phyloP scores from a whole-genome alignment of 1,140 invertebrate species.

The Lineus longissimus region DNA sequence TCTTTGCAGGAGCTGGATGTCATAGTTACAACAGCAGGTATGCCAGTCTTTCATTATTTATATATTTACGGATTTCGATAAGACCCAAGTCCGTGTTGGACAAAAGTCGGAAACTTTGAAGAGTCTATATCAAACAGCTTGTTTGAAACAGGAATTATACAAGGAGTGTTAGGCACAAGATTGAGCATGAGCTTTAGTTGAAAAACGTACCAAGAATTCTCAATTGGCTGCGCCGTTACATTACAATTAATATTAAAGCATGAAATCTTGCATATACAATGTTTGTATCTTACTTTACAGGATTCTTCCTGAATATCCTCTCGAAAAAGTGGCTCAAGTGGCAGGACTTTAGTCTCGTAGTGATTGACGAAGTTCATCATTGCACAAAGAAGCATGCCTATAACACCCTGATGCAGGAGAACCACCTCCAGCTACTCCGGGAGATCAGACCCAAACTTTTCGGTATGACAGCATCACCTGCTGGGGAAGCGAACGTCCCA shows the following conservation, averaged over 20 bases:
- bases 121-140: too few species aligned
- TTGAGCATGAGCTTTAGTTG: too few species aligned
- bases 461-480: constrained; percentile 46
- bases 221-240: too few species aligned
- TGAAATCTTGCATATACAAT: too few species aligned
- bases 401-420: constrained; percentile 24
- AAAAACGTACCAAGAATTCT: too few species aligned
- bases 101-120: too few species aligned
- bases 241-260: too few species aligned
- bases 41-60: background rate
- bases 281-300: constrained; percentile 26
- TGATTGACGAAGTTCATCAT: constrained; percentile 48
- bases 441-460: constrained; percentile 32
- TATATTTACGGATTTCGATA: too few species aligned
- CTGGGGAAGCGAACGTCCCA: constrained; percentile 31
- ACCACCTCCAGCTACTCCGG: constrained; percentile 15
- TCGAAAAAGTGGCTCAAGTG: constrained; percentile 28
- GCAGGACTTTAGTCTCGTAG: constrained; percentile 39
- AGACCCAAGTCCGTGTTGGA: too few species aligned
- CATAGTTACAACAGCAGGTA: constrained; percentile 45
- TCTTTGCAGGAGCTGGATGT: constrained; percentile 41
- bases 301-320: constrained; percentile 38
- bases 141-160: too few species aligned
- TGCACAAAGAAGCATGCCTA: constrained; percentile 42
- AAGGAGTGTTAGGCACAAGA: too few species aligned